A percentile compares a stretch with the other conserved stretches of the same genome.
These are phyloP conservation scores for Hemistola chrysoprasaria DNA, from an alignment of 2,888 invertebrate genomes.

Conservation along the genomic window DNA sequence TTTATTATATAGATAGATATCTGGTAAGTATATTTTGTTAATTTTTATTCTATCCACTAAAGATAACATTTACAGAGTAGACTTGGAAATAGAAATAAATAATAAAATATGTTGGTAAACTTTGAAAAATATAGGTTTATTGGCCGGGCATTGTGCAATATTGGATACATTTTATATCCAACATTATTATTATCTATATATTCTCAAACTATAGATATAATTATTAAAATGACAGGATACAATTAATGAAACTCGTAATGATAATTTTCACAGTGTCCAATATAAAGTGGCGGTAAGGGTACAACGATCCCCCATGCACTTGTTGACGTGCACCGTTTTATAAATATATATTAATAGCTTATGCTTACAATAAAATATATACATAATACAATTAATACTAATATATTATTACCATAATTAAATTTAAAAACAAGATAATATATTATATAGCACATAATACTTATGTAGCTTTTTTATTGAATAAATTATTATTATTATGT, in stretches of 20 bases:
- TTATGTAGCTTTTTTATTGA: too few relatives aligned
- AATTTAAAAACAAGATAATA: too few relatives aligned
- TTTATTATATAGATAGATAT: background rate
- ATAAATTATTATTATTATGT: background rate
- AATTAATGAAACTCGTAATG: slow-evolving; percentile 40
- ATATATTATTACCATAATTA: too few relatives aligned
- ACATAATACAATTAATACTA: too few relatives aligned
- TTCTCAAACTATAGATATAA: background rate
- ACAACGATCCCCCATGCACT: slow-evolving; percentile 68
- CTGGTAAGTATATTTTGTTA: slow-evolving; percentile 12
- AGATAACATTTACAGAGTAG: too few relatives aligned
- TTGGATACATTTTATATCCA: background rate
- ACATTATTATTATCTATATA: slow-evolving; percentile 3
- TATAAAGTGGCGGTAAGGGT: slow-evolving; percentile 72
- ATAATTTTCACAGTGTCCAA: slow-evolving; percentile 81
- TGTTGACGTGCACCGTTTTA: slow-evolving; percentile 63
- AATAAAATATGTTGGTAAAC: too few relatives aligned
- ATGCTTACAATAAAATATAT: too few relatives aligned
- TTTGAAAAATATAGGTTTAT: slow-evolving; percentile 3
- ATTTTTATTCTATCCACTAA: too few relatives aligned
- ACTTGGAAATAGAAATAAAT: too few relatives aligned
- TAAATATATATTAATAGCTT: slow-evolving; percentile 7
- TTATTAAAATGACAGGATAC: slow-evolving; percentile 1
- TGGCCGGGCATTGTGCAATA: slow-evolving; percentile 47
- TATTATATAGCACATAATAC: too few relatives aligned